phyloP scores from a whole-genome alignment of 2,113 vertebrate species.

The Bufo gargarizans region DNA sequence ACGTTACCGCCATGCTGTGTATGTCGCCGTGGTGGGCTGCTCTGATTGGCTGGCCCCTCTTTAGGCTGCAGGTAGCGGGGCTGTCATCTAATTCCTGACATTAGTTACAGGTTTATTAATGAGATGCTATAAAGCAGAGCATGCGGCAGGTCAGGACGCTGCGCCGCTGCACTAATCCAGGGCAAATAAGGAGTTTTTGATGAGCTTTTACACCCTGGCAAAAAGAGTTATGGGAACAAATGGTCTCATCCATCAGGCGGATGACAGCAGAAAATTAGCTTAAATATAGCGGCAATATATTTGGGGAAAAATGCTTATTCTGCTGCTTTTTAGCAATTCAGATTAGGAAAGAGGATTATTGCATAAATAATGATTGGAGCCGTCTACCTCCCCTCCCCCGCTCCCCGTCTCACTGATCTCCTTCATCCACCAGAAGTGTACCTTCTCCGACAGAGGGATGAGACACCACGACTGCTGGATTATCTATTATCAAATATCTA shows the following conservation, averaged over 20 bases:
- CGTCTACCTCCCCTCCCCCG: neutral
- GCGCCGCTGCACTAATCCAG: neutral
- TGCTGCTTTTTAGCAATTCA: constrained; percentile 43
- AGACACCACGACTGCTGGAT: neutral
- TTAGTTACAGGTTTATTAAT: constrained; percentile 20
- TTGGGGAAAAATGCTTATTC: constrained; percentile 48
- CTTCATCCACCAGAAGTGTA: neutral
- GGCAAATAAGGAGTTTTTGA: constrained; percentile 40
- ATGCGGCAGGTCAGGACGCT: constrained; percentile 17
- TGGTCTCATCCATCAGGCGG: constrained; percentile 29
- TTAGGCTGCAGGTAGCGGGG: neutral
- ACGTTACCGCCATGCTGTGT: neutral
- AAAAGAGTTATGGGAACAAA: constrained; percentile 47
- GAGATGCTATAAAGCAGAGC: neutral
- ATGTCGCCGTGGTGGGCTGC: neutral
- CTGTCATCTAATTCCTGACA: neutral
- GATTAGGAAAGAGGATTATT: constrained; percentile 51
- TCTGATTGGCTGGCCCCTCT: neutral
- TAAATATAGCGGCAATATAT: constrained; percentile 54
- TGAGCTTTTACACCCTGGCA: constrained; percentile 42
- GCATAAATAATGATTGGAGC: constrained; percentile 47
- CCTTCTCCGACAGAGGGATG: neutral
- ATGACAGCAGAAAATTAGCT: constrained; percentile 53
- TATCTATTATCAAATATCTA: neutral
- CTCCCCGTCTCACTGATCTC: neutral